Evolutionary conservation across 1,140 invertebrate species (phyloP).

Genomic region (Druon quercuslanigerum): DNA sequence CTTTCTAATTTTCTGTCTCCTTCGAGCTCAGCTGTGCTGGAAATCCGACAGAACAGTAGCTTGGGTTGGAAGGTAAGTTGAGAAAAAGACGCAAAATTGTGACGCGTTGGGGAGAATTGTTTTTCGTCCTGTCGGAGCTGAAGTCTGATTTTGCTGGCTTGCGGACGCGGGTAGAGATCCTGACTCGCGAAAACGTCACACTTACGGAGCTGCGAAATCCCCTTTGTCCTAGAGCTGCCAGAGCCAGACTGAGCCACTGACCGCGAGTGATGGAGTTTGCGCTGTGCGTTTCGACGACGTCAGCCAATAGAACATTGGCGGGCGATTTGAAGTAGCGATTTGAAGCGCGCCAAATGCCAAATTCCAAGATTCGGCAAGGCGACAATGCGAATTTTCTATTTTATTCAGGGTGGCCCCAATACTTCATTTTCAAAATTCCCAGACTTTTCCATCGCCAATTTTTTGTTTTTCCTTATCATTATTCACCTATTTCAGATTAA

Average conservation of each 20-base stretch:
- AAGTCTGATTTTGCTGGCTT: slow-evolving; percentile 29
- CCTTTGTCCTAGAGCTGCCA: slow-evolving; percentile 59
- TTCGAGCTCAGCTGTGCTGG: slow-evolving; percentile 20
- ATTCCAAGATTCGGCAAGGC: neutral
- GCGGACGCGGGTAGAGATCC: slow-evolving; percentile 56
- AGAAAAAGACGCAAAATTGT: slow-evolving; percentile 31
- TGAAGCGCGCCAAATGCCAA: neutral
- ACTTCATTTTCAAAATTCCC: too few relatives aligned
- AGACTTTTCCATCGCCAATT: too few relatives aligned
- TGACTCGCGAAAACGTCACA: slow-evolving; percentile 38
- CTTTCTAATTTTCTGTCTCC: slow-evolving; percentile 3
- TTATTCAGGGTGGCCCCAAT: too few relatives aligned
- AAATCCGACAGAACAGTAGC: slow-evolving; percentile 16
- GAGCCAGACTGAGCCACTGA: slow-evolving; percentile 66
- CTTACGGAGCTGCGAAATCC: slow-evolving; percentile 47
- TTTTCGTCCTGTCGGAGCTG: neutral
- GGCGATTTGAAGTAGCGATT: too few relatives aligned
- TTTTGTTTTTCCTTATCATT: too few relatives aligned
- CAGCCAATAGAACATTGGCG: slow-evolving; percentile 19
- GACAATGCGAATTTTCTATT: neutral
- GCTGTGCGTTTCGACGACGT: slow-evolving; percentile 28
- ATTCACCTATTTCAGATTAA: too few relatives aligned
- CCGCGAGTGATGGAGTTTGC: slow-evolving; percentile 24
- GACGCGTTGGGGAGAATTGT: slow-evolving; percentile 3
- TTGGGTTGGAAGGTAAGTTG: slow-evolving; percentile 10